Evolutionary conservation across 2,113 vertebrate species (phyloP), one percentile per base, ranked within the genome.

Genomic region (Himantopus leucocephalus): DNA sequence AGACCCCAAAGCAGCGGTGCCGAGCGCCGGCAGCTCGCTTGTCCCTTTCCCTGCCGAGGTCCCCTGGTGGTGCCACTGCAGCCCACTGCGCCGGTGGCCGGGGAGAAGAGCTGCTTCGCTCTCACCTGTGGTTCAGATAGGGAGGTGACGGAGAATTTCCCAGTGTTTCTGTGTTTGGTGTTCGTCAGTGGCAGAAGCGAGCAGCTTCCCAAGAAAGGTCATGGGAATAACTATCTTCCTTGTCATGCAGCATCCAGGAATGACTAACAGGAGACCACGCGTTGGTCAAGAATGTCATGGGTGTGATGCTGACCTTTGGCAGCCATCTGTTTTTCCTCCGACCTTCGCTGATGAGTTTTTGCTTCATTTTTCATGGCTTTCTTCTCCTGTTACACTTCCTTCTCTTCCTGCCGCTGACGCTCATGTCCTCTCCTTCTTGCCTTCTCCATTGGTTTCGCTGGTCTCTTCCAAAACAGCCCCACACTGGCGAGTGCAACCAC

Each of bases 161-260:
- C 4, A 0, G 3, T 1, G 47, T 18, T 45, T 34, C 56, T n/a
- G 48, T 0, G 0, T 16, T 50, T 39, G 39, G 17, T 43, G 16
- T 16, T 58, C 5, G 3, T 17, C 52, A 4, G 34, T 10, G 41
- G 41, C 55, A 77, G 64, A 32, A 55, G 24, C 2, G 0, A 19
- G 41, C 22, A 26, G 37, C 48, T 76, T 52, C 52, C 52, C 29
- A 24, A 30, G 63, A 10, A 47, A 48, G 34, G 32, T 2, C 3
- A 1, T 9, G 29, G 60, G 37, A 26, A 24, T 73, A 59, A 32
- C 0, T 0, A n/a, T 37, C 66, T 26, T 64, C 35, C 5, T 17
- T 5, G 1, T 27, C 0, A 0, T 1, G 29, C 43, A 37, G 62
- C 62, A 47, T 34, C 48, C 78, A n/a, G 85, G 26, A 48, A 17